Base-by-base conservation (phyloP, 2,797 vertebrate genomes). In the Pseudopleuronectes americanus region DNA sequence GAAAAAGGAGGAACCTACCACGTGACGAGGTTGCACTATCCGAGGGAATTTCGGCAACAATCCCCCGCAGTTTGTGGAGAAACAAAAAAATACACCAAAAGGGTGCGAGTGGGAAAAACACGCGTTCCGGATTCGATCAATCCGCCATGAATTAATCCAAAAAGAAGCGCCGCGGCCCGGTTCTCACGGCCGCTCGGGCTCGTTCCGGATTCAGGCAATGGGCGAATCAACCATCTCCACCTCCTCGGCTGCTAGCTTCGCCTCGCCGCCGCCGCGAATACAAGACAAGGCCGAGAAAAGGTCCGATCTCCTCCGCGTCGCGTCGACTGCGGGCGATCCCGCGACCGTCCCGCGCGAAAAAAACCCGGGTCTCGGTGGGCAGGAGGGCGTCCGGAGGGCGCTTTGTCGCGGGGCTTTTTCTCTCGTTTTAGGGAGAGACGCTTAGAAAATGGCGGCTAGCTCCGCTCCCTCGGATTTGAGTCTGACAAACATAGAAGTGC, bases 1-100 rank as follows among this genome's bases (percentile, higher is more conserved):
- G 96, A 94, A 93, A 95, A 95, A 94, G 94, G 94, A 95, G 95
- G 95, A 96, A 97, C 96, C 95, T 97, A 97, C 96, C 96, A 97
- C 96, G 96, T 97, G 96, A 97, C 95, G 95, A 95, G 95, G 91
- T 95, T 90, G 94, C 96, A 94, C 93, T 95, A 95, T 96, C 96
- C 95, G 95, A 96, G 96, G 95, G 95, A 96, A 94, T 96, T 95
- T 96, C 94, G 89, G 90, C 85, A 94, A 95, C 94, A 95, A 95
- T 95, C 95, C 94, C 95, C 92, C 94, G 94, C 94, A 94, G 94
- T 95, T 95, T 22, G 87, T 93, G 91, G 89, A 91, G 92, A 86
- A 64, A 23, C 19, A 12, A 22, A 84, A 93, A 79, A 66, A 91
- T 84, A 93, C 76, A 61, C 33, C 79, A 77, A 70, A 80, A 75